Evolutionary conservation across 1,140 invertebrate genomes (phyloP).

Genomic region (Whitmania pigra): DNA sequence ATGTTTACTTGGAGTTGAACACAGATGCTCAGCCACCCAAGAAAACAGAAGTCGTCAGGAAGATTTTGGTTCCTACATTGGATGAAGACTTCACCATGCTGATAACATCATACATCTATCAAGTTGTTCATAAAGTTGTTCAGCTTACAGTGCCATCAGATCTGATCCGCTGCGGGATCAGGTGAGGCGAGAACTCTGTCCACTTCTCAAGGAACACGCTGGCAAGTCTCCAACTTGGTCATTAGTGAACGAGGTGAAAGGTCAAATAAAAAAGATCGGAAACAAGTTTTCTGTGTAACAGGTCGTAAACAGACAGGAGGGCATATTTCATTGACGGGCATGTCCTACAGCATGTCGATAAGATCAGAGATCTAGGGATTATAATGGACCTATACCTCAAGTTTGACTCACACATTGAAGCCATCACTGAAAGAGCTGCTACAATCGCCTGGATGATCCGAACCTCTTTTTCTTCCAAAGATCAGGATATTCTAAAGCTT

Average conservation of each 20-base stretch:
- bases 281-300: no score
- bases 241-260: constrained; percentile 33
- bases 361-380: no score
- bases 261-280: constrained; percentile 42
- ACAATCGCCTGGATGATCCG: no score
- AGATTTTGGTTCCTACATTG: constrained; percentile 85
- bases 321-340: no score
- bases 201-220: constrained; percentile 68
- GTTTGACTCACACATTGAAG: no score
- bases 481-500: no score
- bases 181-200: constrained; percentile 61
- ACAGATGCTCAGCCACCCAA: constrained; percentile 69
- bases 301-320: no score
- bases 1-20: constrained; percentile 80
- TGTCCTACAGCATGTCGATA: no score
- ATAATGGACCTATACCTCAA: no score
- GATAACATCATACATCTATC: constrained; percentile 72
- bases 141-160: constrained; percentile 76
- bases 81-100: constrained; percentile 80
- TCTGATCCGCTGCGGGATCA: constrained; percentile 78
- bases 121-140: constrained; percentile 69
- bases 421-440: no score
- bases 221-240: constrained; percentile 50
- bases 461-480: no score
- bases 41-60: constrained; percentile 80